Evolutionary conservation across 1,140 invertebrate species (phyloP), one percentile per base, ranked within the genome.

Genomic region (Ganaspis sp.): DNA sequence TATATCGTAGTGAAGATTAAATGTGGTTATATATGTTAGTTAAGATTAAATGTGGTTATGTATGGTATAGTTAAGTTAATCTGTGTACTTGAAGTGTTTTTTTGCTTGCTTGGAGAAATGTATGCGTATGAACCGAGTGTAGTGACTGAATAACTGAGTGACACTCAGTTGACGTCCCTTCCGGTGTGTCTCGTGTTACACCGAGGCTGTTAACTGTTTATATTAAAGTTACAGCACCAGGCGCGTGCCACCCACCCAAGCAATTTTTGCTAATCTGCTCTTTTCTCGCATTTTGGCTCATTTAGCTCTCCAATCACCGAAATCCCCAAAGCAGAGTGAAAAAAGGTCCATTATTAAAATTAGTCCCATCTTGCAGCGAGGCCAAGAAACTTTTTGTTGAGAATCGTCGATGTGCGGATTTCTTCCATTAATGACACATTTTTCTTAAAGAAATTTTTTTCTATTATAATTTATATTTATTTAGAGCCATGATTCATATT

Each of bases 151-250:
- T 87, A 86, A 89, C 86, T 85, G 86, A 89, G 86, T 89, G 87
- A 89, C 90, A 90, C 86, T 88, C 85, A 85, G 84, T 80, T 87
- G 85, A 89, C 86, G 88, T 87, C 86, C 86, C 84, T 90, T 91
- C 90, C 90, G 89, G 88, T 87, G 83, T 88, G 89, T 88, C 89
- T 90, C 86, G 86, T 88, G 87, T 91, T 90, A 89, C 89, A 84
- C 79, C 81, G 75, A 83, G 83, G 79, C 84, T 76, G 83, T 90
- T 88, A 89, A 87, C 85, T 85, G 86, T 89, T 89, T 88, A 86
- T 89, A 91, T 90, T 89, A 87, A 87, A 89, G 87, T 90, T 89
- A 90, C 86, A 83, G 84, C 85, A 88, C 85, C 81, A 81, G 87
- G 87, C 89, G 87, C 89, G 90, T 91, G 89, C 89, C 89, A 90